Base-by-base conservation (phyloP, 2,888 invertebrate species). In the Drosophila diplacantha region DNA sequence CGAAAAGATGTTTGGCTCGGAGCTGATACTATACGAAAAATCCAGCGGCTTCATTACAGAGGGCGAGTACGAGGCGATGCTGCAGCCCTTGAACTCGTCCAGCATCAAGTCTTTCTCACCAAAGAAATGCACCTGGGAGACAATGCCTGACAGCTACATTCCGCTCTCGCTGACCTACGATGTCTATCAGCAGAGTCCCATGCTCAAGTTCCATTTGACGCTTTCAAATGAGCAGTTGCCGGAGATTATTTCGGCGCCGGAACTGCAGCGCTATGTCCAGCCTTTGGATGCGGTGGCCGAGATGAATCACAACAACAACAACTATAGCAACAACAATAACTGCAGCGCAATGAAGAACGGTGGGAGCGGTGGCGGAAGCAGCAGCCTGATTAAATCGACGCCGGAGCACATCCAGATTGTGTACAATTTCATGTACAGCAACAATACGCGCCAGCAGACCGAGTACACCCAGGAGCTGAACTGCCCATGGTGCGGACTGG, bases 361-460 rank as follows among this genome's bases (percentile, higher is more conserved):
- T 22, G 62, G n/a, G 3, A 7, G 34, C 32, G 14, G 32, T 41
- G 69, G 16, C 35, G 35, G 35, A 8, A 5, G 68, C 60, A 75
- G 64, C 39, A 29, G 34, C 32, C 5, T 41, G 6, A 69, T 68
- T 50, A 83, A 77, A 50, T 26, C 61, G 11, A 64, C 66, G 43
- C 85, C 87, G 31, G 89, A 90, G 73, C 91, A 92, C 24, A 91
- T 93, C 73, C 94, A 95, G 89, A 95, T 98, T 71, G 95, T 96
- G 71, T 98, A 98, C 89, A 97, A 98, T 89, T 98, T 98, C 89
- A 91, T 97, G 75, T 97, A 97, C 87, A 97, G 96, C 88, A 97
- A 96, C 88, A 97, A 96, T 87, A 96, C 95, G 41, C 91, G 97
- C 44, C 98, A 98, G 86, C 97, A 97, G 89, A 98, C 97, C 0